Evolutionary conservation across 2,888 invertebrate genomes (phyloP), one percentile per base, ranked within the genome.

Genomic region (Conops quadrifasciatus): DNA sequence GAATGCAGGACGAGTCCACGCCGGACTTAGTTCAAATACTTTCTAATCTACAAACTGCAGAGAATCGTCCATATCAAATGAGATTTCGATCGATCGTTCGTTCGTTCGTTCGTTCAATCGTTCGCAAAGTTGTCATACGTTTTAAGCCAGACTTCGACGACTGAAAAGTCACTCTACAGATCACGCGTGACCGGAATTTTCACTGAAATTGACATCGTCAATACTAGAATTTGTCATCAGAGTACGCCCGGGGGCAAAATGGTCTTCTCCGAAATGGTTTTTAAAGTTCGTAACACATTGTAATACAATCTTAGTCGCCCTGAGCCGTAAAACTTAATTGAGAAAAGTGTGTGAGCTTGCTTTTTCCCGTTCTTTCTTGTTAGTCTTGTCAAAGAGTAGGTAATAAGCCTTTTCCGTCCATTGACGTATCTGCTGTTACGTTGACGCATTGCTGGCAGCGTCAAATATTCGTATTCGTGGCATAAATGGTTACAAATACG

Each of bases 21-120:
- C 47, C 47, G 26, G 43, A 26, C 47, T 63, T n/a, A 15, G 58
- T 58, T 24, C 26, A 56, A 45, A 26, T 58, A 58, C 67, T 67
- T 67, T 67, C 67, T 58, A 67, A 67, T 56, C 67, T 58, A 58
- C 26, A 15, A 43, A 43, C 30, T 36, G 19, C 21, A 43, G 30
- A 58, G 30, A 43, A 58, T 28, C 45, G 67, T n/a, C 11, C 13
- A 26, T 63, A 28, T 26, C 7, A 28, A 58, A 24, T 24, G 4
- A 11, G 58, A 36, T 4, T 9, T 36, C 36, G 4, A 4, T 28
- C 58, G 19, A n/a, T 49, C 21, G 28, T 43, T 51, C 19, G n/a
- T n/a, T n/a, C n/a, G n/a, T n/a, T n/a, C n/a, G n/a, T n/a, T n/a
- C n/a, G n/a, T n/a, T n/a, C n/a, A n/a, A 56, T 56, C 53, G 66